These are phyloP conservation scores for Callospermophilus lateralis DNA, from an alignment of 2,113 vertebrate species.

Conservation along the genomic window DNA sequence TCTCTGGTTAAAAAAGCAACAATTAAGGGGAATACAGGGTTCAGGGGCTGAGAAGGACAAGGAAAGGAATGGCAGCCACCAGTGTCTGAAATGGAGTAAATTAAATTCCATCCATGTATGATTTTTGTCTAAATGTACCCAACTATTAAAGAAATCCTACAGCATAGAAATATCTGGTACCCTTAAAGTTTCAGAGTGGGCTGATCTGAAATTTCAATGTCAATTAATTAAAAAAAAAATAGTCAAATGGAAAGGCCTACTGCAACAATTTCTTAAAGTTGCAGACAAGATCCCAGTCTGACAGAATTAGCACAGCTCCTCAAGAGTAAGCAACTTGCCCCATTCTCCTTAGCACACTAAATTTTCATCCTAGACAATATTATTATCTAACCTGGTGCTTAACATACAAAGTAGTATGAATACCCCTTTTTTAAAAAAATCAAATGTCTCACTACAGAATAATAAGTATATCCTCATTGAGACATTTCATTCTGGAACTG, in stretches of 20 bases:
- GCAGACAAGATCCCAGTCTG: neutral
- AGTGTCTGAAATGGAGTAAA: too few species aligned
- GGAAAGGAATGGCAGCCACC: too few species aligned
- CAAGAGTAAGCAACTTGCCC: neutral
- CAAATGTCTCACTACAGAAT: neutral
- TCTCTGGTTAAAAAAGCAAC: too few species aligned
- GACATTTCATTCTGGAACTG: constrained; percentile 42
- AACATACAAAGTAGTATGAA: constrained; percentile 42
- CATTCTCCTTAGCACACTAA: constrained; percentile 19
- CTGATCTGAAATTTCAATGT: constrained; percentile 51
- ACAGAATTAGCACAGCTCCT: constrained; percentile 12
- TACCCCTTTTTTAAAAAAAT: neutral
- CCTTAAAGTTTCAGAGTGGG: neutral
- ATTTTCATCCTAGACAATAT: constrained; percentile 53
- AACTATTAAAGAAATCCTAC: too few species aligned
- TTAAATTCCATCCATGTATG: too few species aligned
- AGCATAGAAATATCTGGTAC: constrained; percentile 34
- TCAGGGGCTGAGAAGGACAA: too few species aligned
- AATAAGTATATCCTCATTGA: constrained; percentile 42
- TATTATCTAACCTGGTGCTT: neutral
- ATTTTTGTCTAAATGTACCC: too few species aligned
- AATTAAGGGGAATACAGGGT: too few species aligned
- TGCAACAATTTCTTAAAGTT: too few species aligned
- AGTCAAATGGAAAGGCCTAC: constrained; percentile 38
- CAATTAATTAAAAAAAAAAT: neutral